phyloP scores from a whole-genome alignment of 2,797 vertebrate genomes.

The Rhabdomys pumilio region DNA sequence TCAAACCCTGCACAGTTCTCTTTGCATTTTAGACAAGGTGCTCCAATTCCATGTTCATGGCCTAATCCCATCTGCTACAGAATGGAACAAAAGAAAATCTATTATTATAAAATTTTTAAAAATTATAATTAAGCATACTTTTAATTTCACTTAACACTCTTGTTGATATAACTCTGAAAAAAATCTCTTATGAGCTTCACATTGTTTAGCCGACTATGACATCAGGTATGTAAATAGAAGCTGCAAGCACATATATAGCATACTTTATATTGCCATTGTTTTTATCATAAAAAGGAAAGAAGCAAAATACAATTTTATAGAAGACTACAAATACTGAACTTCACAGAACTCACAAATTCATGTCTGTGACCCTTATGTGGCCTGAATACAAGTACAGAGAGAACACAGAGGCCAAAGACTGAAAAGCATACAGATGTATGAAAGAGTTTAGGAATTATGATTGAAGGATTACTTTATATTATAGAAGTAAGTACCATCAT shows the following conservation, averaged over 20 bases:
- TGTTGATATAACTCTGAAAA: constrained; percentile 55
- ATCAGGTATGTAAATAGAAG: not conserved
- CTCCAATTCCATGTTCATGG: constrained; percentile 98
- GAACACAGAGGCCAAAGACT: not conserved
- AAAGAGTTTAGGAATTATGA: not conserved
- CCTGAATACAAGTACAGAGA: not conserved
- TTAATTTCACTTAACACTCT: constrained; percentile 6
- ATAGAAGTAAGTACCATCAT: constrained; percentile 49
- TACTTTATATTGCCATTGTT: constrained; percentile 6
- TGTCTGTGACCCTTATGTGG: not conserved
- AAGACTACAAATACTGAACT: constrained; percentile 14
- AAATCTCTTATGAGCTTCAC: constrained; percentile 33
- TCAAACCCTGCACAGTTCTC: constrained; percentile 99
- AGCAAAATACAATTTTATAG: not conserved
- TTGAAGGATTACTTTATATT: constrained; percentile 32
- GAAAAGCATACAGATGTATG: constrained; percentile 9
- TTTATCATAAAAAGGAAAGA: constrained; percentile 44
- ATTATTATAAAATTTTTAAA: constrained; percentile 54
- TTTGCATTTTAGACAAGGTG: constrained; percentile 97
- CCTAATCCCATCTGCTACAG: constrained; percentile 95
- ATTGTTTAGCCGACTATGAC: constrained; percentile 60
- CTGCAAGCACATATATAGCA: too few species aligned
- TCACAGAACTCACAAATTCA: constrained; percentile 44
- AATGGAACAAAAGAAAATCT: constrained; percentile 39
- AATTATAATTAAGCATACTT: not conserved